Evolutionary conservation across 2,113 vertebrate species (phyloP).

Genomic region (Chaenogobius annularis): DNA sequence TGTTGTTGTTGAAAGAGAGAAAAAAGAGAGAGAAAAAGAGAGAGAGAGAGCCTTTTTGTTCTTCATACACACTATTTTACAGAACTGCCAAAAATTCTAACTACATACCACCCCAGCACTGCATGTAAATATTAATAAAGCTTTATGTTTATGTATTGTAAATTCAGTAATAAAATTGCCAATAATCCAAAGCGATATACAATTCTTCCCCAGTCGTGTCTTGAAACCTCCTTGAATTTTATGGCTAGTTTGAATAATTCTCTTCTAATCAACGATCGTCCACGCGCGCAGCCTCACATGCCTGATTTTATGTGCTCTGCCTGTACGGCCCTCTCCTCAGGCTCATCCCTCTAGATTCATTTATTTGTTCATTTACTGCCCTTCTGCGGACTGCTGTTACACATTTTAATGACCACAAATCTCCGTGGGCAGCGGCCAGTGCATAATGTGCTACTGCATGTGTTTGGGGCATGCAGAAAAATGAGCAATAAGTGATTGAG

Average conservation of each 20-base stretch:
- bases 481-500: conserved; percentile 21
- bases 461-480: conserved; percentile 22
- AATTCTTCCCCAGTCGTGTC: not conserved
- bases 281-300: conserved; percentile 2
- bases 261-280: conserved; percentile 14
- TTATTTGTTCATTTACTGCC: conserved; percentile 39
- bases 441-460: conserved; percentile 26
- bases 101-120: not conserved
- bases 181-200: not conserved
- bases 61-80: too few relatives aligned
- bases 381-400: conserved; percentile 28
- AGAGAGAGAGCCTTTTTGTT: too few relatives aligned
- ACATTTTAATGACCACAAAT: conserved; percentile 47
- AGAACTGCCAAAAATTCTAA: too few relatives aligned
- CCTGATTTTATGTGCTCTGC: conserved; percentile 39
- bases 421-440: conserved; percentile 30
- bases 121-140: not conserved
- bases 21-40: too few relatives aligned
- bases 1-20: too few relatives aligned
- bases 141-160: not conserved
- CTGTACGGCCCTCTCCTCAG: conserved; percentile 24
- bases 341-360: conserved; percentile 36
- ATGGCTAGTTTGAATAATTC: conserved; percentile 7
- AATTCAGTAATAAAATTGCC: not conserved
- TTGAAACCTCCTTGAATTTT: conserved; percentile 11